Base-by-base conservation (phyloP, 2,797 vertebrate species). In the Alcedo quadribrachys region DNA sequence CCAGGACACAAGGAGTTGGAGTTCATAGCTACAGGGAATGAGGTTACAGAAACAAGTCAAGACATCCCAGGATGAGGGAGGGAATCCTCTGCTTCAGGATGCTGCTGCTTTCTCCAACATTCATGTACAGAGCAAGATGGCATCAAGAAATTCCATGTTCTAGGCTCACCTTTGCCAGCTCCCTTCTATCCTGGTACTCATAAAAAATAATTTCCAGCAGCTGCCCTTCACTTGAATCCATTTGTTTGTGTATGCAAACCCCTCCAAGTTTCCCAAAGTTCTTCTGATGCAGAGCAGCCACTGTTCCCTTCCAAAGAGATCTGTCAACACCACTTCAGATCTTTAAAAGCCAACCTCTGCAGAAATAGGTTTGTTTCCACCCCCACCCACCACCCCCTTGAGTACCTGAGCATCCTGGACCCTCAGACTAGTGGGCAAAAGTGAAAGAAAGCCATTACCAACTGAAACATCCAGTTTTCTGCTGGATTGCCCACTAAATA, bases 21-120 rank as follows among this genome's bases (percentile, higher is more conserved):
- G 20, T 12, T 61, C 28, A 55, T 4, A n/a, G 1, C 24, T 27
- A 32, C 0, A 2, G 21, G 18, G 25, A 30, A 62, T 30, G 24
- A 17, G 16, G 30, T 54, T n/a, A 32, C 12, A 68, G n/a, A 57
- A 85, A 48, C 25, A 69, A 45, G 15, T 53, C 4, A 17, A 14
- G 32, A 58, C 2, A 6, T 24, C 32, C 25, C 48, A 33, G n/a
- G 24, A 28, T 1, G 2, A 25, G 25, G 18, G 16, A 81, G 21
- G 18, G 16, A 81, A 5, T 15, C 33, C 18, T 19, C 40, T 0
- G 0, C 67, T 33, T 27, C 11, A 18, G 68, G 54, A n/a, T 22
- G 42, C 53, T 40, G 35, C 48, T 40, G 54, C 25, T 32, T 57
- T 7, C 35, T 15, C 48, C 48, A 27, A 5, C 4, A 61, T 25